Conservation (phyloP, 1,140 invertebrate genomes). For the Solen grandis region DNA sequence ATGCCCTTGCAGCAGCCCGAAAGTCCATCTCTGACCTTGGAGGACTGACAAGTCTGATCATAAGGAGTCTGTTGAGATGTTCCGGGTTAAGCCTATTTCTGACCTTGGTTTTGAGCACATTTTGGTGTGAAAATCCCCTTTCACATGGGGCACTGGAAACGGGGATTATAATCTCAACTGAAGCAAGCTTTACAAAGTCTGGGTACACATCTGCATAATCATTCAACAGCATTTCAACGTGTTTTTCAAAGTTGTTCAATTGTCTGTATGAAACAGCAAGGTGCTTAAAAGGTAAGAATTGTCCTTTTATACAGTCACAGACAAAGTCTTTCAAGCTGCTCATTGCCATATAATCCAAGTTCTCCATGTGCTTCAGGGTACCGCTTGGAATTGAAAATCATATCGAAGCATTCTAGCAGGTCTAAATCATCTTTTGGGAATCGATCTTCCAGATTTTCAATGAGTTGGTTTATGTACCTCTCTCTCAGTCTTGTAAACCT, state of each 20-base stretch:
- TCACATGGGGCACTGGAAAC: too few relatives aligned
- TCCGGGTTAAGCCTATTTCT: conserved; percentile 1
- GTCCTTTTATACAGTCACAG: neutral
- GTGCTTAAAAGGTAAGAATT: neutral
- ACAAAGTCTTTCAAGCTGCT: neutral
- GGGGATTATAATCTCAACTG: too few relatives aligned
- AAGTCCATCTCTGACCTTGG: neutral
- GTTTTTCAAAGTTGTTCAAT: neutral
- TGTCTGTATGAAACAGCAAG: neutral
- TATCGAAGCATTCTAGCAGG: neutral
- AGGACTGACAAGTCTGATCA: conserved; percentile 12
- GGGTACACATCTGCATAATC: too few relatives aligned
- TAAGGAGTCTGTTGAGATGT: neutral
- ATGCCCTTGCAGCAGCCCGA: neutral
- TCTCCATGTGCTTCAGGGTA: neutral
- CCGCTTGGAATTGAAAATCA: neutral
- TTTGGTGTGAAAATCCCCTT: neutral
- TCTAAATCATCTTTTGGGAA: neutral
- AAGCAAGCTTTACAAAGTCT: neutral
- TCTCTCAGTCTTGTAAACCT: neutral
- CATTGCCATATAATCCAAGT: neutral
- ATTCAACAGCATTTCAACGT: too few relatives aligned
- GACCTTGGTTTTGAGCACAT: neutral
- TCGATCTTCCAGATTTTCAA: neutral
- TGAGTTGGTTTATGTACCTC: neutral